phyloP scores from a whole-genome alignment of 2,888 invertebrate genomes.

The Lasioglossum morio region DNA sequence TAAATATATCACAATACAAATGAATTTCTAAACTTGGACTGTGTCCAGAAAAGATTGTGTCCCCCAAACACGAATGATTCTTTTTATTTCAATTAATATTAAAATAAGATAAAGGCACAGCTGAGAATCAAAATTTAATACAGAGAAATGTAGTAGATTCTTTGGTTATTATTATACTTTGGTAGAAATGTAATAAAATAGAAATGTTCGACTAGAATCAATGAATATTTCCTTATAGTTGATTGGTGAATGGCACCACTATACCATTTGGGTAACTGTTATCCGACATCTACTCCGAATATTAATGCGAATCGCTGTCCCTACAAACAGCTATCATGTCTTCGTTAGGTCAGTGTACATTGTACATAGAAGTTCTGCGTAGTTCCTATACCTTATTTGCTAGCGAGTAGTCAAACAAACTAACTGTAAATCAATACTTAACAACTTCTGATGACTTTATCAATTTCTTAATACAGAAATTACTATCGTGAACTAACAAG shows the following conservation, averaged over 20 bases:
- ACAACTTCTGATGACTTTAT: background rate
- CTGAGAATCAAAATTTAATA: background rate
- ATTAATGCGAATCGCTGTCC: background rate
- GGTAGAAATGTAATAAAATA: background rate
- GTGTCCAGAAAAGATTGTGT: background rate
- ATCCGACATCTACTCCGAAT: background rate
- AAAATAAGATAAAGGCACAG: background rate
- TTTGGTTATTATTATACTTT: too few relatives aligned
- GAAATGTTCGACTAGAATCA: background rate
- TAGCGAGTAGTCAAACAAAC: background rate
- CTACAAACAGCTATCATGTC: background rate
- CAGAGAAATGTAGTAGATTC: background rate
- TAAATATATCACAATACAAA: background rate
- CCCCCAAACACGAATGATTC: background rate
- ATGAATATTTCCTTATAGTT: background rate
- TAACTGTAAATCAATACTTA: background rate
- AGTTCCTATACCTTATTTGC: background rate
- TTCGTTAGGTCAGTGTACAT: background rate
- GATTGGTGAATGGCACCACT: background rate
- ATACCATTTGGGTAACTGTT: slow-evolving; percentile 11
- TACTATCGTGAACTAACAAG: background rate
- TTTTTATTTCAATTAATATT: background rate
- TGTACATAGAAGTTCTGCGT: background rate
- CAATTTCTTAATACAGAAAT: background rate
- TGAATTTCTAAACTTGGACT: background rate